Evolutionary conservation across 2,113 vertebrate genomes (phyloP).

Genomic region (Propithecus coquereli): DNA sequence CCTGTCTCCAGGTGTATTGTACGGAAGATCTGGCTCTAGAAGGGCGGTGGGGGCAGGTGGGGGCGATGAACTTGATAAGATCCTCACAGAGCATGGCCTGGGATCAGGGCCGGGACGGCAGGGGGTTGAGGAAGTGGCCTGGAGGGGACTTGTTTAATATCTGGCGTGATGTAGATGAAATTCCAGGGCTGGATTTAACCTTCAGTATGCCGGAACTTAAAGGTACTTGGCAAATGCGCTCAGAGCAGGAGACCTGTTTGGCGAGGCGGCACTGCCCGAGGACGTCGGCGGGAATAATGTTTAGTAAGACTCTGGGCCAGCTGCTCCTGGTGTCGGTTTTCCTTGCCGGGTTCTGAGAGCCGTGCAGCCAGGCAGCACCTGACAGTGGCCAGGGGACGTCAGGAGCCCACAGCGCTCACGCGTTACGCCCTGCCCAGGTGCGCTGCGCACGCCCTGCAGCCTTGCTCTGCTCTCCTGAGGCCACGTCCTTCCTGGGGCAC

Average conservation of each 20-base stretch:
- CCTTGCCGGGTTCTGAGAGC: not conserved
- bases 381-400: not conserved
- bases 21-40: not conserved
- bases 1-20: rapidly evolving
- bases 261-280: rapidly evolving
- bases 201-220: not conserved
- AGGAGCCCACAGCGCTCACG: rapidly evolving
- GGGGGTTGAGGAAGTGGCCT: not conserved
- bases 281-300: rapidly evolving
- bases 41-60: rapidly evolving
- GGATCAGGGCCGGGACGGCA: not conserved
- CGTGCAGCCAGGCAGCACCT: not conserved
- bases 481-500: not conserved
- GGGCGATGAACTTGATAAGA: not conserved
- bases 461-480: no score
- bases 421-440: rapidly evolving
- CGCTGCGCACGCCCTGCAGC: not conserved
- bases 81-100: not conserved
- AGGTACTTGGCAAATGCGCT: no score
- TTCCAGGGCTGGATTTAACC: not conserved
- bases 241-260: no score
- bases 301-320: not conserved
- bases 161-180: not conserved
- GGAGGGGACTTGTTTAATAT: not conserved
- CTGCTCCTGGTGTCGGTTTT: rapidly evolving